Evolutionary conservation across 2,113 vertebrate genomes (phyloP).

Genomic region (Corythornis madagascariensis): DNA sequence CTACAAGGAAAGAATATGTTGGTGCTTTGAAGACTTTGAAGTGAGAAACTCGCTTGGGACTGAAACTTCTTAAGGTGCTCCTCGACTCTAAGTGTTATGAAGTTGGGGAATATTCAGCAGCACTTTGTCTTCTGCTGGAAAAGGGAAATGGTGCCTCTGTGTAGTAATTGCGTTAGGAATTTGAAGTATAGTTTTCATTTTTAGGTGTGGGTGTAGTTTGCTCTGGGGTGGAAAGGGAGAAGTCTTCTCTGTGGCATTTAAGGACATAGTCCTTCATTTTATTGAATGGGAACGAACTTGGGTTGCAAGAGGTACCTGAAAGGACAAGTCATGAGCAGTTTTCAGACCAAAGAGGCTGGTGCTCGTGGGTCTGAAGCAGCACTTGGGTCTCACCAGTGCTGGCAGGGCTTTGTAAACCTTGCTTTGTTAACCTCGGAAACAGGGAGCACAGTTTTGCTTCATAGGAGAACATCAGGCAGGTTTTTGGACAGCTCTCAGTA

Average conservation of each 20-base stretch:
- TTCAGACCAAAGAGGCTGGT: neutral
- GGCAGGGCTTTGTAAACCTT: neutral
- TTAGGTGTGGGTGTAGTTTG: neutral
- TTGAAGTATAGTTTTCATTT: neutral
- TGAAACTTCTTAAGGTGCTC: neutral
- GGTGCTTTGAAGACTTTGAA: constrained; percentile 10
- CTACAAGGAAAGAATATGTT: neutral
- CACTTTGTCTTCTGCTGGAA: neutral
- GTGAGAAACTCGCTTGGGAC: neutral
- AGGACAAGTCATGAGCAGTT: neutral
- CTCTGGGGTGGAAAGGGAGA: neutral
- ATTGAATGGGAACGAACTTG: neutral
- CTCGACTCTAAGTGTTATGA: fast-evolving
- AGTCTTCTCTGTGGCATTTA: neutral
- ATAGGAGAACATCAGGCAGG: neutral
- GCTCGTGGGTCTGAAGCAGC: neutral
- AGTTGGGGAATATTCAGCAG: neutral
- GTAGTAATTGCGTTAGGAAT: neutral
- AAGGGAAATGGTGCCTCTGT: neutral
- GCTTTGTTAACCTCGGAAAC: neutral
- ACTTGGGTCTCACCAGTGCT: neutral
- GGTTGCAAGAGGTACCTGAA: neutral
- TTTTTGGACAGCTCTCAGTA: neutral
- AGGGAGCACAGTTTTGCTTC: neutral
- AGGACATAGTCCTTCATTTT: neutral